A percentile compares a stretch with the other conserved stretches of the same genome.
These are phyloP conservation scores for Eupsittula cactorum DNA, from an alignment of 2,113 vertebrate species.

Conservation along the genomic window DNA sequence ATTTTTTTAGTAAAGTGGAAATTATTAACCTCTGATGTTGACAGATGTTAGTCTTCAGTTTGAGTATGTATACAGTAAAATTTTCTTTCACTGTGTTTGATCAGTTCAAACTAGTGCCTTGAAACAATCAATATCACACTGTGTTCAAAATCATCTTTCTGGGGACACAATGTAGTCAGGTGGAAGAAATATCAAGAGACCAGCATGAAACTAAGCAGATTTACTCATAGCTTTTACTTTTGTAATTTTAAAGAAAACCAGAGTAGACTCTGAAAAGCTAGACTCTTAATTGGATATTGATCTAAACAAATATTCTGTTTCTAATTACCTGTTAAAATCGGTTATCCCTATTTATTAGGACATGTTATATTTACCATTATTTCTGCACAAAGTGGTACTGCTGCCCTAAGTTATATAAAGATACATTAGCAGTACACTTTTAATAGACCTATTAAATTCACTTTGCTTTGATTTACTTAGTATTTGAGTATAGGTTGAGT, in stretches of 20 bases:
- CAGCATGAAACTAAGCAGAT: conserved; percentile 74
- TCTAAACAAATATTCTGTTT: conserved; percentile 68
- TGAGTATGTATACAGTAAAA: conserved; percentile 14
- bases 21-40: background rate
- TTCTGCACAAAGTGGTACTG: conserved; percentile 23
- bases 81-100: conserved; percentile 14
- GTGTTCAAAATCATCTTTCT: conserved; percentile 67
- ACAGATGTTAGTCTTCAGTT: background rate
- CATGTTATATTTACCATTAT: conserved; percentile 56
- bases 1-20: conserved; percentile 12
- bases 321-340: conserved; percentile 57
- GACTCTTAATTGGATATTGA: conserved; percentile 74
- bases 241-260: conserved; percentile 61
- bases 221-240: conserved; percentile 67
- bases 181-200: conserved; percentile 52
- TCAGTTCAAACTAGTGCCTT: conserved; percentile 30
- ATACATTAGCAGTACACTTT: conserved; percentile 38
- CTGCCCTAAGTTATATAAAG: conserved; percentile 12
- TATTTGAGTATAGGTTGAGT: background rate
- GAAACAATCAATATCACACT: conserved; percentile 68
- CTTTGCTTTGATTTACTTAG: conserved; percentile 44
- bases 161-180: conserved; percentile 45
- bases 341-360: conserved; percentile 55
- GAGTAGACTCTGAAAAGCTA: conserved; percentile 38
- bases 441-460: conserved; percentile 61